Evolutionary conservation across 2,888 invertebrate species (phyloP).

Genomic region (Folsomia candida): DNA sequence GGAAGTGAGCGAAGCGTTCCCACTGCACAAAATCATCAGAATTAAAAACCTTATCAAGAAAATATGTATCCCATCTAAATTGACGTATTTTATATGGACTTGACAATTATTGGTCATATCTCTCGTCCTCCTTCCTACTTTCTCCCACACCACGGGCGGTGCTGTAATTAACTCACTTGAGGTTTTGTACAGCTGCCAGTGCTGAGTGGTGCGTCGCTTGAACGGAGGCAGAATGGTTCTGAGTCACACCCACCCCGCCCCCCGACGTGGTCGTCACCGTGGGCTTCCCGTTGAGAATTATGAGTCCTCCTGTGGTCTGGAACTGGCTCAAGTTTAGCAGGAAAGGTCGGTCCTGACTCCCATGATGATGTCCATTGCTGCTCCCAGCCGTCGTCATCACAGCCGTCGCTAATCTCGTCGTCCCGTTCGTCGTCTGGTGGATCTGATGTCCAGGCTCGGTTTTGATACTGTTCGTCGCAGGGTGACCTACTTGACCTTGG

Average conservation of each 20-base stretch:
- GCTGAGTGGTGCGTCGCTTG: constrained; percentile 43
- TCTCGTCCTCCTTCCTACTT: too few relatives aligned
- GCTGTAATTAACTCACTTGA: constrained; percentile 38
- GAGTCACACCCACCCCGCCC: constrained; percentile 22
- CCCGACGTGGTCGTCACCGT: constrained; percentile 36
- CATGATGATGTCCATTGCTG: not conserved
- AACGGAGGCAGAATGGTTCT: constrained; percentile 35
- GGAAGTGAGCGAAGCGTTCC: constrained; percentile 37
- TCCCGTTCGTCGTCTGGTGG: not conserved
- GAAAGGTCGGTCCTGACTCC: constrained; percentile 54
- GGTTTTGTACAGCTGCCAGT: constrained; percentile 46
- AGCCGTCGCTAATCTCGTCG: constrained; percentile 28
- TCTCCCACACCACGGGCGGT: too few relatives aligned
- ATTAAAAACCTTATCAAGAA: too few relatives aligned
- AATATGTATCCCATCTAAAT: too few relatives aligned
- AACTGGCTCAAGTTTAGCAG: constrained; percentile 81
- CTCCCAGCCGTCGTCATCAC: constrained; percentile 33
- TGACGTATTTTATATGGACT: too few relatives aligned
- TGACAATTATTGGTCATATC: too few relatives aligned
- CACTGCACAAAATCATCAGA: constrained; percentile 21
- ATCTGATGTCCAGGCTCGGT: not conserved
- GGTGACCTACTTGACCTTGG: not conserved
- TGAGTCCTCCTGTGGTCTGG: constrained; percentile 72
- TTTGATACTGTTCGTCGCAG: not conserved
- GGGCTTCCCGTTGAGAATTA: constrained; percentile 66